phyloP scores from a whole-genome alignment of 2,797 vertebrate genomes.

The Philypnodon macrostomus region DNA sequence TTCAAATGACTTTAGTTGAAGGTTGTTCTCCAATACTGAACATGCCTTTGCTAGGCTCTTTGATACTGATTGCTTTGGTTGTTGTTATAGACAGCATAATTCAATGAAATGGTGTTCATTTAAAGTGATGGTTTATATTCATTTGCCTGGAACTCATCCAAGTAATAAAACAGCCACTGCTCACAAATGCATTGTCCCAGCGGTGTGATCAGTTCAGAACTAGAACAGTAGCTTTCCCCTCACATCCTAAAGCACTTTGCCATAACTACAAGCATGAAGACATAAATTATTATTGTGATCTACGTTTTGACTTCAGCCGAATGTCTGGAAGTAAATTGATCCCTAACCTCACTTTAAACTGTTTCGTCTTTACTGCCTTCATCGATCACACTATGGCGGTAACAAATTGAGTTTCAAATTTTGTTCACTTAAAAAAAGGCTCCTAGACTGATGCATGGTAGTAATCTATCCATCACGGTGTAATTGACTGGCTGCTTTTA shows the following conservation, averaged over 20 bases:
- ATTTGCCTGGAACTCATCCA: constrained; percentile 18
- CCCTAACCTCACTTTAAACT: constrained; percentile 53
- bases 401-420: constrained; percentile 68
- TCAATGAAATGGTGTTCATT: constrained; percentile 25
- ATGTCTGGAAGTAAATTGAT: constrained; percentile 47
- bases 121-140: constrained; percentile 24
- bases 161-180: constrained; percentile 24
- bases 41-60: constrained; percentile 1
- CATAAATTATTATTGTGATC: constrained; percentile 23
- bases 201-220: constrained; percentile 24
- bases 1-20: constrained; percentile 3
- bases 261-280: neutral
- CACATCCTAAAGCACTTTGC: constrained; percentile 2
- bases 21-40: neutral
- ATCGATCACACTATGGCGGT: constrained; percentile 46
- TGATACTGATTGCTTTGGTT: constrained; percentile 11
- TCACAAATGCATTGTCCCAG: constrained; percentile 8
- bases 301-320: constrained; percentile 31
- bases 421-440: constrained; percentile 53
- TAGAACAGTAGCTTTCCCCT: constrained; percentile 20
- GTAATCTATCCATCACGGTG: constrained; percentile 65
- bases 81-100: constrained; percentile 6
- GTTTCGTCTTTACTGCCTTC: constrained; percentile 19
- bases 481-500: constrained; percentile 66
- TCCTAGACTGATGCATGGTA: constrained; percentile 56